These are phyloP conservation scores for Agrotis puta DNA, from an alignment of 2,888 invertebrate genomes.

Conservation along the genomic window DNA sequence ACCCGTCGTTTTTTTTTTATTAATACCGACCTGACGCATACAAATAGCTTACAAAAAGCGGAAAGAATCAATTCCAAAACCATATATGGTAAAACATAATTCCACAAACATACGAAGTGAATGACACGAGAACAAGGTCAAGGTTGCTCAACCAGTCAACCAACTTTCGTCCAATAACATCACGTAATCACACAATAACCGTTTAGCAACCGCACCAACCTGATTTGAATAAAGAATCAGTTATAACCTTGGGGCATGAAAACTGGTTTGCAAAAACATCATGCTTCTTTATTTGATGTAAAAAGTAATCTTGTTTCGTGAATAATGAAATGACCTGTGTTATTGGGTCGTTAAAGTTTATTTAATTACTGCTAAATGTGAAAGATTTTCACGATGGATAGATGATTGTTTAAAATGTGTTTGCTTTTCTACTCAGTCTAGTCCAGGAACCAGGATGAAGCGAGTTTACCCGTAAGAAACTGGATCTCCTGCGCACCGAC, in stretches of 20 bases:
- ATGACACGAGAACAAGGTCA: conserved; percentile 58
- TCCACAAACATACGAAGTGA: conserved; percentile 46
- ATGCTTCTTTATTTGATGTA: conserved; percentile 10
- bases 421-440: too few relatives aligned
- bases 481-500: too few relatives aligned
- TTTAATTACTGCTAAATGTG: not conserved
- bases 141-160: conserved; percentile 36
- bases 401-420: too few relatives aligned
- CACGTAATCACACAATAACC: conserved; percentile 57
- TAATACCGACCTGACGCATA: not conserved
- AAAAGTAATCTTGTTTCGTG: conserved; percentile 38
- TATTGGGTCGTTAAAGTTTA: not conserved
- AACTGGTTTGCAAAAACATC: conserved; percentile 48
- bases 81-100: conserved; percentile 4
- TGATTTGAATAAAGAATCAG: conserved; percentile 46
- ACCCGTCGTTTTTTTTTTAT: not conserved
- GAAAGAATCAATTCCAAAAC: not conserved
- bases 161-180: conserved; percentile 58
- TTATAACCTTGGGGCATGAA: conserved; percentile 49
- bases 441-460: too few relatives aligned
- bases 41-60: not conserved
- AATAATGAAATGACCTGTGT: conserved; percentile 16
- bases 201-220: conserved; percentile 47
- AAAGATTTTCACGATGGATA: too few relatives aligned
- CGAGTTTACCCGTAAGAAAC: too few relatives aligned